A percentile compares a stretch with the other conserved stretches of the same genome.
Conservation (phyloP, 1,140 invertebrate genomes). For the Bombus cullumanus region DNA sequence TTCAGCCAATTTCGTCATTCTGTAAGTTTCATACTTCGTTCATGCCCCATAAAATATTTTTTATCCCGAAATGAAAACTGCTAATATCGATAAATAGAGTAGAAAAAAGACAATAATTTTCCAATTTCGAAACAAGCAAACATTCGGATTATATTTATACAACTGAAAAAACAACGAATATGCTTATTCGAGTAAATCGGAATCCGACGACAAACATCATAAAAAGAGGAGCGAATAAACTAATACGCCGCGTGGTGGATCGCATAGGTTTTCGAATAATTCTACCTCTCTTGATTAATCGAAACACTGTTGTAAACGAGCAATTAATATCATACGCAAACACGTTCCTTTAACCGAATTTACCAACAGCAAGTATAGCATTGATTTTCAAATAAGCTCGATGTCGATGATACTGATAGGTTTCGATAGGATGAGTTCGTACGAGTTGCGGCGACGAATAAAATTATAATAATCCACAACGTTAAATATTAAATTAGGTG, state of each 20-base stretch:
- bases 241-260: too few relatives aligned
- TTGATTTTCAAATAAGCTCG: constrained; percentile 5
- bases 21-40: background rate
- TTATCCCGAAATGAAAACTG: background rate
- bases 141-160: background rate
- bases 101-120: background rate
- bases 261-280: background rate
- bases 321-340: background rate
- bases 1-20: too few relatives aligned
- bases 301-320: too few relatives aligned
- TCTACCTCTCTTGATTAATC: too few relatives aligned
- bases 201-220: background rate
- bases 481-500: too few relatives aligned
- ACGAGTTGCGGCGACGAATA: too few relatives aligned
- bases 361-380: background rate
- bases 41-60: background rate
- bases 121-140: background rate
- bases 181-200: background rate
- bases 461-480: too few relatives aligned
- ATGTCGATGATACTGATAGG: too few relatives aligned
- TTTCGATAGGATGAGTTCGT: too few relatives aligned
- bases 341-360: constrained; percentile 5
- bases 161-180: background rate
- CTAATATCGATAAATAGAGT: background rate
- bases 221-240: background rate